A percentile compares a stretch with the other conserved stretches of the same genome.
These are phyloP conservation scores for Orientallactaga bullata DNA, from an alignment of 2,113 vertebrate genomes.

Conservation along the genomic window DNA sequence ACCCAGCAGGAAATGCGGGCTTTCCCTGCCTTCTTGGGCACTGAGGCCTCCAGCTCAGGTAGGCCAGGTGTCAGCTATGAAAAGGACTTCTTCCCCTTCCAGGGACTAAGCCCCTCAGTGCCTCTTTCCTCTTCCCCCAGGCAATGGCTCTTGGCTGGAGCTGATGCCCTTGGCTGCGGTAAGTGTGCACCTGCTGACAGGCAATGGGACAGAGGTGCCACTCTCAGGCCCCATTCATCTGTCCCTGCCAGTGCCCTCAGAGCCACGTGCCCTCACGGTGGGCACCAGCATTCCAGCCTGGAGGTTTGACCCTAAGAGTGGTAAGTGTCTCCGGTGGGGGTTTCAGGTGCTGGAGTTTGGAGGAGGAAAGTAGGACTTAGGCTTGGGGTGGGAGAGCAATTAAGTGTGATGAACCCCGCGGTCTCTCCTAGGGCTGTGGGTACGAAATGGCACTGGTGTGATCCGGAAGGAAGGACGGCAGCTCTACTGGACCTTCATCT, in stretches of 20 bases:
- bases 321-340: constrained; percentile 81
- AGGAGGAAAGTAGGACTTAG: not conserved
- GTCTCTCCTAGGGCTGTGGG: constrained; percentile 90
- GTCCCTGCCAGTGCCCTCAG: constrained; percentile 91
- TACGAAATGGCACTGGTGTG: constrained; percentile 93
- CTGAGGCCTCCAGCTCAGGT: constrained; percentile 94
- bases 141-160: constrained; percentile 92
- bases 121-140: constrained; percentile 65
- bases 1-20: constrained; percentile 91
- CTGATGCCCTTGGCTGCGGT: constrained; percentile 91
- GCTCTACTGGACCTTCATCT: constrained; percentile 92
- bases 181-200: constrained; percentile 92
- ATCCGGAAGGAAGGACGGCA: constrained; percentile 93
- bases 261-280: constrained; percentile 85
- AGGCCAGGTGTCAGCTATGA: not conserved
- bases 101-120: not conserved
- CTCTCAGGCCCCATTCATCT: constrained; percentile 92
- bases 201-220: constrained; percentile 89
- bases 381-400: fast-evolving
- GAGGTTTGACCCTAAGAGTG: constrained; percentile 93
- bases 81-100: not conserved
- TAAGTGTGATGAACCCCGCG: not conserved
- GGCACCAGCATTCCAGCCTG: constrained; percentile 93
- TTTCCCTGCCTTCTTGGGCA: constrained; percentile 96
- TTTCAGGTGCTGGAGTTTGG: not conserved